Evolutionary conservation across 2,113 vertebrate species (phyloP).

Genomic region (Pseudorectes ferrugineus): DNA sequence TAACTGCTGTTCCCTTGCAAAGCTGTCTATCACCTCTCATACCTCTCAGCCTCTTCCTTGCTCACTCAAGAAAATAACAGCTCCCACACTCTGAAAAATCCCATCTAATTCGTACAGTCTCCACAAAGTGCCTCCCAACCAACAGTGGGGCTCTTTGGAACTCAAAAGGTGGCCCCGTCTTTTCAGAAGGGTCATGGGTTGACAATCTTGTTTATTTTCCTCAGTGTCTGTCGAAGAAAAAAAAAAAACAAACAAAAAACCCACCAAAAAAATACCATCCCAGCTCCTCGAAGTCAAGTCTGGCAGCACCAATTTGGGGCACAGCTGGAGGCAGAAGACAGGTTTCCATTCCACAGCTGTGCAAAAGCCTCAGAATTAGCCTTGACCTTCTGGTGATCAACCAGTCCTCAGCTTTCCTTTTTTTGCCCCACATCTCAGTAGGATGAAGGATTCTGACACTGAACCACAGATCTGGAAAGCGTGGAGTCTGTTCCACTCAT

Average conservation of each 20-base stretch:
- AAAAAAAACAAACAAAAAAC: neutral
- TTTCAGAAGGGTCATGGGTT: neutral
- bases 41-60: neutral
- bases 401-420: neutral
- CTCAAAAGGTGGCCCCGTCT: neutral
- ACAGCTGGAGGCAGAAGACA: neutral
- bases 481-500: neutral
- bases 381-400: neutral
- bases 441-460: neutral
- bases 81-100: neutral
- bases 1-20: neutral
- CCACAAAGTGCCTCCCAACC: neutral
- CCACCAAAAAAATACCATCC: no score
- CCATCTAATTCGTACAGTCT: neutral
- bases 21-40: neutral
- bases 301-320: neutral
- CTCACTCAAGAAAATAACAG: constrained; percentile 21
- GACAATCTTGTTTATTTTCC: neutral
- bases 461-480: fast-evolving
- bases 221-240: neutral
- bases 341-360: neutral
- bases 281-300: neutral
- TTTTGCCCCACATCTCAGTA: neutral
- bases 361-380: neutral
- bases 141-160: neutral